Evolutionary conservation across 2,888 invertebrate genomes (phyloP).

Genomic region (Argynnis bischoffii): DNA sequence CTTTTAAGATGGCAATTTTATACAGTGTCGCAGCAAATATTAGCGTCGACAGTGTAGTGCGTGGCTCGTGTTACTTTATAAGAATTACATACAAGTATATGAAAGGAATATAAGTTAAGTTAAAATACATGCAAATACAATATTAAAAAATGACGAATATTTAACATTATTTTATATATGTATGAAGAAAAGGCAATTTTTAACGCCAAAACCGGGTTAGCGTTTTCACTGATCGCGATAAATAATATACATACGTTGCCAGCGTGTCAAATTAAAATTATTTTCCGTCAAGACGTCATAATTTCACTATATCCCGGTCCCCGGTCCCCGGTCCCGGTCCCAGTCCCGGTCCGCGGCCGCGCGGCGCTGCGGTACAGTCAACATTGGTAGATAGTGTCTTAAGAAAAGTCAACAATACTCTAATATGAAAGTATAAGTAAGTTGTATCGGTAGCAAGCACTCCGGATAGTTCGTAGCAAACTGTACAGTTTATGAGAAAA

Average conservation of each 20-base stretch:
- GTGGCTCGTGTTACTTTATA: neutral
- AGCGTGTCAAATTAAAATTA: slow-evolving; percentile 1
- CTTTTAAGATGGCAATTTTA: too few relatives aligned
- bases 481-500: neutral
- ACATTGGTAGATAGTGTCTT: too few relatives aligned
- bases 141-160: neutral
- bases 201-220: neutral
- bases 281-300: neutral
- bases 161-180: neutral
- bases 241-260: neutral
- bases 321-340: too few relatives aligned
- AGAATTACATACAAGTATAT: neutral
- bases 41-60: neutral
- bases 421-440: too few relatives aligned
- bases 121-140: slow-evolving; percentile 14
- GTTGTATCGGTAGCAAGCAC: neutral
- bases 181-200: slow-evolving; percentile 9
- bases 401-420: too few relatives aligned
- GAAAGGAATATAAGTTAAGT: neutral
- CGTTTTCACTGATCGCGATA: neutral
- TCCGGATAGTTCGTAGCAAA: neutral
- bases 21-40: too few relatives aligned
- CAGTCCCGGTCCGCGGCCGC: too few relatives aligned
- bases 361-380: too few relatives aligned
- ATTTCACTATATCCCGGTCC: neutral